Base-by-base conservation (phyloP, 2,113 vertebrate species). In the Seriola quinqueradiata region DNA sequence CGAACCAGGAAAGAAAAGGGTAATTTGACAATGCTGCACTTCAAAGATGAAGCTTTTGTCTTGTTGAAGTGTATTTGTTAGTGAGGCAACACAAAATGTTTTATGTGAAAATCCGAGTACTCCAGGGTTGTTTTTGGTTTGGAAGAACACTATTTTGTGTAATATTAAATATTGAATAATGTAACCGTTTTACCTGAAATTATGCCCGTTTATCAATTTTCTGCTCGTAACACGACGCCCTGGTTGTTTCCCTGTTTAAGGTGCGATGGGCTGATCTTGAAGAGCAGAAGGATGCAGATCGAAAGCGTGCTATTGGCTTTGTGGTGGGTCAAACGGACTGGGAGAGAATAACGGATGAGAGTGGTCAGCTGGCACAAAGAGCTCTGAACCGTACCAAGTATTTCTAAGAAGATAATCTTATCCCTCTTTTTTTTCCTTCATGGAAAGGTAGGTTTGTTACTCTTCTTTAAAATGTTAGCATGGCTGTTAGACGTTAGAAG, bases 341-440 rank as follows among this genome's bases (percentile, higher is more conserved):
- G 98, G 98, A 99, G 92, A 98, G 97, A 94, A 99, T 99, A 94
- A 99, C 98, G 36, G 98, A 99, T 77, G 98, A 99, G 95, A 99
- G 96, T 23, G 98, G 98, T 55, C 96, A 97, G 88, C 95, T 99
- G 90, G 98, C 98, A 34, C 97, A 99, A 91, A 96, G 95, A 96
- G 98, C 98, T 92, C 97, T 99, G 83, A 99, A 99, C 93, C 98
- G 98, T 81, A 99, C 98, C 87, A 99, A 99, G 93, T 99, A 99
- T 94, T 99, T 99, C 93, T 99, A 96, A 97, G 91, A 94, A 92
- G 92, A 94, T 52, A 16, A 79, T 88, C 25, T 81, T 59, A 9
- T 38, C 38, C 48, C 69, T 46, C 4, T 52, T 71, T 81, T 81
- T 83, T 84, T 77, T 23, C 40, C 28, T 75, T 79, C 44, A 50